Conservation (phyloP, 2,797 vertebrate species). For the Myotis pilosus region DNA sequence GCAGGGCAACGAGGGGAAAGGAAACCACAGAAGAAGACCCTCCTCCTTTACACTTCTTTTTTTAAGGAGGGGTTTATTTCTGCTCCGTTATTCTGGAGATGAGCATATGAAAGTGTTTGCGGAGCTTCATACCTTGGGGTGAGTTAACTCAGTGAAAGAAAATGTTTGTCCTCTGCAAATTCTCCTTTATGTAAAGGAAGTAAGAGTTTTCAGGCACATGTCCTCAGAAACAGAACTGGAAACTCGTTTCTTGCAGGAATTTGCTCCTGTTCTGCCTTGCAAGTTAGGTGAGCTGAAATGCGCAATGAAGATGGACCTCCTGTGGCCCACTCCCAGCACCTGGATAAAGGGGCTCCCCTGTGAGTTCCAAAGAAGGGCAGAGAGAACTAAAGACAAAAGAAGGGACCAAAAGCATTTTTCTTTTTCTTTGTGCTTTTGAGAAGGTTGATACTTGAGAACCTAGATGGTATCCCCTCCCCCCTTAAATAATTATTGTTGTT, state of each 20-base stretch:
- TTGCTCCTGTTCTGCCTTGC: neutral
- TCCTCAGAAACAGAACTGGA: neutral
- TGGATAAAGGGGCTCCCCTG: neutral
- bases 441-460: neutral
- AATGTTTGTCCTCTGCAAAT: neutral
- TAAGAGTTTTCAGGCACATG: neutral
- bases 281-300: neutral
- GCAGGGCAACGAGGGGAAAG: too few relatives aligned
- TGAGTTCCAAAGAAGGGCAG: neutral
- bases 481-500: neutral
- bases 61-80: neutral
- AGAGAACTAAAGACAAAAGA: neutral
- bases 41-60: neutral
- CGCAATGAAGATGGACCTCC: neutral
- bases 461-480: neutral
- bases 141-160: neutral
- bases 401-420: neutral
- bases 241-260: neutral
- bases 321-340: fast-evolving
- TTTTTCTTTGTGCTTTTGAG: neutral
- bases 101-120: conserved; percentile 16
- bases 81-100: neutral
- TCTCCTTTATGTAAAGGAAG: neutral
- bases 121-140: neutral
- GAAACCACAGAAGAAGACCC: neutral